phyloP scores from a whole-genome alignment of 2,113 vertebrate genomes.

The Tonatia bakeri region DNA sequence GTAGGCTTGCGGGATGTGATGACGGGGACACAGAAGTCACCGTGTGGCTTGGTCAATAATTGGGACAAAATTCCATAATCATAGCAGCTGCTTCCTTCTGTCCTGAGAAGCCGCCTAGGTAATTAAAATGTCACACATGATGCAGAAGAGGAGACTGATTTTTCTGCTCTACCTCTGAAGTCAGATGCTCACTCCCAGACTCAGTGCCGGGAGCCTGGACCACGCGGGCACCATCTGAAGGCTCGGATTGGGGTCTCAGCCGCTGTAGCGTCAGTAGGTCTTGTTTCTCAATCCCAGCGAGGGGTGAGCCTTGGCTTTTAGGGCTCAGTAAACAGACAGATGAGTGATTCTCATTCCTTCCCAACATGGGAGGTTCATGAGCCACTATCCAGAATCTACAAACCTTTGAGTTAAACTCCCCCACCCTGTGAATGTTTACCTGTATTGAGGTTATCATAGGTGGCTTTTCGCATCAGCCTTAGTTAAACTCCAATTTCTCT shows the following conservation, averaged over 20 bases:
- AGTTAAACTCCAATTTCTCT: background rate
- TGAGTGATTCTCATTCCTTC: background rate
- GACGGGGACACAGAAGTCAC: background rate
- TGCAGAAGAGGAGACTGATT: slow-evolving; percentile 63
- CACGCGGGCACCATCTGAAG: background rate
- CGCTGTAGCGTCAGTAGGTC: accelerated
- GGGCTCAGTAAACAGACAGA: background rate
- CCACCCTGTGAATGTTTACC: background rate
- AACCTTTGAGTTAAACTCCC: accelerated
- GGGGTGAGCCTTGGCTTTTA: background rate
- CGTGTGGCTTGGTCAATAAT: slow-evolving; percentile 32
- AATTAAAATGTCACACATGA: slow-evolving; percentile 67
- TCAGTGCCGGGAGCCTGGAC: background rate
- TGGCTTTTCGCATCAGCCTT: background rate
- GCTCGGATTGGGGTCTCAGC: accelerated
- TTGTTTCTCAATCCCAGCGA: accelerated
- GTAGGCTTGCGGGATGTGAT: background rate
- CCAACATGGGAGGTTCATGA: background rate
- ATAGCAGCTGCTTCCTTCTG: slow-evolving; percentile 42
- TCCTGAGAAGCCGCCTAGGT: slow-evolving; percentile 65
- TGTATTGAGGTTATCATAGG: background rate
- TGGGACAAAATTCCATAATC: slow-evolving; percentile 47
- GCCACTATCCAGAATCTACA: background rate
- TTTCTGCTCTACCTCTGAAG: slow-evolving; percentile 79
- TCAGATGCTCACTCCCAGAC: slow-evolving; percentile 34